Percentiles rank a stretch among this genome's conserved stretches.
These are phyloP conservation scores for Pycnomerus fuliginosus DNA, from an alignment of 2,888 invertebrate genomes.

Conservation along the genomic window DNA sequence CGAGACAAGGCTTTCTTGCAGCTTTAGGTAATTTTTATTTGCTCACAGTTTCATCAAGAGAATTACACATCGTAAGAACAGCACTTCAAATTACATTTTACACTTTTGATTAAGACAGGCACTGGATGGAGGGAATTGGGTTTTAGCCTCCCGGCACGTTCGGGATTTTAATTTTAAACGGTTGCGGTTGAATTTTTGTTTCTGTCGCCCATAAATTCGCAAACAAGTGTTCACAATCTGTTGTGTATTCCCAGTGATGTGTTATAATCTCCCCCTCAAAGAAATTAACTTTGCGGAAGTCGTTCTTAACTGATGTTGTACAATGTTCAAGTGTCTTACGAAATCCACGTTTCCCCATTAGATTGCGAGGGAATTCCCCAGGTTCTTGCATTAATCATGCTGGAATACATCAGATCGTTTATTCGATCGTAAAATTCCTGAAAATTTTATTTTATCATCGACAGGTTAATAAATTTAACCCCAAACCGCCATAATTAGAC, in stretches of 20 bases:
- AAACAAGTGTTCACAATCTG: constrained; percentile 22
- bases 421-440: constrained; percentile 2
- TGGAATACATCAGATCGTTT: constrained; percentile 1
- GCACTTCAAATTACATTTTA: too few species aligned
- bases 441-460: constrained; percentile 2
- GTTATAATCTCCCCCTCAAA: constrained; percentile 11
- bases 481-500: constrained; percentile 13
- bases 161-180: constrained; percentile 15
- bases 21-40: too few species aligned
- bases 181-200: constrained; percentile 8
- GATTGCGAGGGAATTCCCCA: too few species aligned
- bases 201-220: constrained; percentile 14
- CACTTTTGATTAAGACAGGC: too few species aligned
- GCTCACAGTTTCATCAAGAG: too few species aligned
- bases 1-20: too few species aligned
- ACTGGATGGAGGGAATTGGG: too few species aligned
- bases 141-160: too few species aligned
- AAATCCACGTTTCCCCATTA: background rate
- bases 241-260: constrained; percentile 15
- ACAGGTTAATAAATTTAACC: background rate
- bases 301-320: constrained; percentile 14
- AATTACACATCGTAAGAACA: too few species aligned
- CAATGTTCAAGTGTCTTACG: background rate
- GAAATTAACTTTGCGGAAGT: constrained; percentile 14
- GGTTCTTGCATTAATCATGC: constrained; percentile 5